These are phyloP conservation scores for Centropristis striata DNA, from an alignment of 2,113 vertebrate species.

Conservation along the genomic window DNA sequence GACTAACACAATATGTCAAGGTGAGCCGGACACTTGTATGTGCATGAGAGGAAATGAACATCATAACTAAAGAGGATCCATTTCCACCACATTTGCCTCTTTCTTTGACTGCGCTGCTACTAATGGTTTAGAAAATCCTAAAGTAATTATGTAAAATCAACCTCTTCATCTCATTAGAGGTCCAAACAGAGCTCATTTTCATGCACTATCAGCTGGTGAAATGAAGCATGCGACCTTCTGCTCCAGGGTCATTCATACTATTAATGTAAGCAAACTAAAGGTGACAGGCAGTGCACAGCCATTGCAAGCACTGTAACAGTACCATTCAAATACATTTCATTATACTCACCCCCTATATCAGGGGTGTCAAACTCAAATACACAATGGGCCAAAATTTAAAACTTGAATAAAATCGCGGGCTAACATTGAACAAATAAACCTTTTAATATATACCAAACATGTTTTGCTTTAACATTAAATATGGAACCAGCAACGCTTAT, in stretches of 20 bases:
- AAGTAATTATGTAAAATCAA: constrained; percentile 37
- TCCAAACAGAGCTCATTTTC: constrained; percentile 19
- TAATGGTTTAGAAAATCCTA: constrained; percentile 2
- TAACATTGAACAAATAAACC: too few relatives aligned
- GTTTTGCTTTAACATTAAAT: too few relatives aligned
- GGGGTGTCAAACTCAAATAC: too few relatives aligned
- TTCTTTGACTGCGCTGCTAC: not conserved
- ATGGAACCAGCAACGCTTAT: too few relatives aligned
- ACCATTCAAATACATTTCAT: not conserved
- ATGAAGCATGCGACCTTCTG: constrained; percentile 37
- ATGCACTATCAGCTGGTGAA: constrained; percentile 40
- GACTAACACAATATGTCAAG: too few relatives aligned
- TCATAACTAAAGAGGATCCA: not conserved
- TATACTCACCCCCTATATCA: not conserved
- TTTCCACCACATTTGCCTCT: not conserved
- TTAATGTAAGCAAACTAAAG: constrained; percentile 42
- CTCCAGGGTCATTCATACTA: constrained; percentile 14
- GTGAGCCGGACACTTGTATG: too few relatives aligned
- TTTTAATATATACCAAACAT: too few relatives aligned
- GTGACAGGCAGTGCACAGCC: constrained; percentile 3
- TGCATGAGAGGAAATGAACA: not conserved
- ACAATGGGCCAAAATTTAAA: too few relatives aligned
- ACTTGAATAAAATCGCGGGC: too few relatives aligned
- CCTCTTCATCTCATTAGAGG: not conserved
- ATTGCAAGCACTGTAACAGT: not conserved